These are phyloP conservation scores for Capromys pilorides DNA, from an alignment of 2,797 vertebrate species.

Conservation along the genomic window DNA sequence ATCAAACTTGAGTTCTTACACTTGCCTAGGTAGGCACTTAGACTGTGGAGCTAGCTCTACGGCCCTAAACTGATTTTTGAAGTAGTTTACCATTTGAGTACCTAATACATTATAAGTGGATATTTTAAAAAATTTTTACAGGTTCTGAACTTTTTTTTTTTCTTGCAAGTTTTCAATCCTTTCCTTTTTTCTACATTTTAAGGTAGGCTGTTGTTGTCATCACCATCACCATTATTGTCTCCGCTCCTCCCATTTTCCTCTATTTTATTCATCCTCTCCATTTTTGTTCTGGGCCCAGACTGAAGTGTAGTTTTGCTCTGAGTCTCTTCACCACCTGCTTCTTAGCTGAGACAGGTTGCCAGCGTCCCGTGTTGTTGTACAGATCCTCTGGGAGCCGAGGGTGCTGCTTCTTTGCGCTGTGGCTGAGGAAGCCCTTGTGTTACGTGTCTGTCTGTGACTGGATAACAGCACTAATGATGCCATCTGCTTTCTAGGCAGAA, in stretches of 20 bases:
- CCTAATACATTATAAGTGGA: neutral
- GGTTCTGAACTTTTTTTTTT: constrained; percentile 19
- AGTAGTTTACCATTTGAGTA: neutral
- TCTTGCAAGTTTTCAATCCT: neutral
- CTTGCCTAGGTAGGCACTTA: too few species aligned
- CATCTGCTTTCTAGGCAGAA: constrained; percentile 88
- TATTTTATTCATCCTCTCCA: neutral
- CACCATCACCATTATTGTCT: neutral
- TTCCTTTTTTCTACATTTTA: neutral
- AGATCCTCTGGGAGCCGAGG: neutral
- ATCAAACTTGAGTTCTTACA: too few species aligned
- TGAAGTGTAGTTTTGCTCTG: constrained; percentile 5
- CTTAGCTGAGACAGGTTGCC: constrained; percentile 12
- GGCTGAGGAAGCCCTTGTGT: constrained; percentile 46
- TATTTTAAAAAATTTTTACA: neutral
- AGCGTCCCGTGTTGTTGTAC: neutral
- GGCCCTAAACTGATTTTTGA: neutral
- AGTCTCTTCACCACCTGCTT: constrained; percentile 28
- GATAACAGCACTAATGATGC: constrained; percentile 63
- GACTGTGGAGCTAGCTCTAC: too few species aligned
- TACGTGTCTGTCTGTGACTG: constrained; percentile 35
- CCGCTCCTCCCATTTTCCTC: neutral
- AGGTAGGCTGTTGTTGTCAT: constrained; percentile 20
- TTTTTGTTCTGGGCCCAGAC: constrained; percentile 25
- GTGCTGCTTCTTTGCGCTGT: constrained; percentile 10